A percentile compares a stretch with the other conserved stretches of the same genome.
phyloP scores from a whole-genome alignment of 2,113 vertebrate genomes.

The Phrynosoma blainvillii region DNA sequence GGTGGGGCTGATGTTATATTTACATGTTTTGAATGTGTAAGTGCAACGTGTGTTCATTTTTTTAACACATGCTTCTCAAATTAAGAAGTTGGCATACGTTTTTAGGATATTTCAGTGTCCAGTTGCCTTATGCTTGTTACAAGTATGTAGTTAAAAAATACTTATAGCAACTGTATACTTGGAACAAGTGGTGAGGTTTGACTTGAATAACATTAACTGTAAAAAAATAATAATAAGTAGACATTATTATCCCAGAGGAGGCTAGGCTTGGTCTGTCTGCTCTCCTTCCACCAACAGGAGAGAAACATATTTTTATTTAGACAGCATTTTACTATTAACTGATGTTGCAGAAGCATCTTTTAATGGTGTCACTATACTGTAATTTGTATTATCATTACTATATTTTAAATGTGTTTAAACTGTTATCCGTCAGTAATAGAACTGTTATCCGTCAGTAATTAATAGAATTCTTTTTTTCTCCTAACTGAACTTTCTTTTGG shows the following conservation, averaged over 20 bases:
- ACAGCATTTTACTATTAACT: no score
- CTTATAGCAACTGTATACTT: neutral
- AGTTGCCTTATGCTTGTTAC: neutral
- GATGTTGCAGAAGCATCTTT: no score
- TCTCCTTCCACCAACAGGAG: neutral
- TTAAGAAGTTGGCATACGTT: neutral
- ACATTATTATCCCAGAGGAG: neutral
- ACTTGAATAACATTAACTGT: neutral
- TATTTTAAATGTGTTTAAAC: no score
- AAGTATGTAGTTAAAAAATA: neutral
- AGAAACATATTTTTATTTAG: neutral
- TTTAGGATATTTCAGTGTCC: neutral
- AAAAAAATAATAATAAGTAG: neutral
- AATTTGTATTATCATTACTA: no score
- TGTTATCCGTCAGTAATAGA: no score
- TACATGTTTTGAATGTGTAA: neutral
- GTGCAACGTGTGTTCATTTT: neutral
- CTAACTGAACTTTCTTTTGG: no score
- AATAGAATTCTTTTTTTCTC: no score
- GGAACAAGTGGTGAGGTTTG: neutral
- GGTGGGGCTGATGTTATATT: neutral
- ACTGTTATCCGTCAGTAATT: no score
- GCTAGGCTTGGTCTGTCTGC: no score
- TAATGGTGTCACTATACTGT: no score
- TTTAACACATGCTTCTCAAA: neutral